These are phyloP conservation scores for Sebastiscus tertius DNA, from an alignment of 2,797 vertebrate species.

Conservation along the genomic window DNA sequence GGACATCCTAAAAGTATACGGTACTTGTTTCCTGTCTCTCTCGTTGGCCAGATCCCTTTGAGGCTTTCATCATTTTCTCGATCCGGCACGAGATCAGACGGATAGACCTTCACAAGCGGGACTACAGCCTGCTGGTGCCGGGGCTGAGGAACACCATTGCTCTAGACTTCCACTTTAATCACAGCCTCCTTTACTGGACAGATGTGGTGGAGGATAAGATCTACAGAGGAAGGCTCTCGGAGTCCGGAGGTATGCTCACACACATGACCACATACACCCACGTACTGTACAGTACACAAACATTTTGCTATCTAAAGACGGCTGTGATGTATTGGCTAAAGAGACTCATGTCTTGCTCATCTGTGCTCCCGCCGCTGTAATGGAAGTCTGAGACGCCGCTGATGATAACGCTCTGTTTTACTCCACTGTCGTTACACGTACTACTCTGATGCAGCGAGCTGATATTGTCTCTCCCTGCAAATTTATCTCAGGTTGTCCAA, in stretches of 20 bases:
- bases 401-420: constrained; percentile 34
- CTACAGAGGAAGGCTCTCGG: constrained; percentile 94
- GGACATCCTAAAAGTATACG: background rate
- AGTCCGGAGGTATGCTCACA: constrained; percentile 88
- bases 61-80: constrained; percentile 99
- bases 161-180: constrained; percentile 97
- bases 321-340: constrained; percentile 21
- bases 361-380: constrained; percentile 15
- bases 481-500: constrained; percentile 24
- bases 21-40: constrained; percentile 22
- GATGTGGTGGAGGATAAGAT: constrained; percentile 99
- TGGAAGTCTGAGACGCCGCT: constrained; percentile 3
- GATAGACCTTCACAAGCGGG: constrained; percentile 97
- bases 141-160: constrained; percentile 97
- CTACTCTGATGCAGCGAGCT: constrained; percentile 12
- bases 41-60: constrained; percentile 91
- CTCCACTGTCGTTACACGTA: constrained; percentile 11
- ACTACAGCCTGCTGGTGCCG: constrained; percentile 96
- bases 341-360: constrained; percentile 15
- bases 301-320: constrained; percentile 7
- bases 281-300: background rate
- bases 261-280: background rate
- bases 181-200: constrained; percentile 97
- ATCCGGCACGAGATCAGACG: constrained; percentile 98
- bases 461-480: constrained; percentile 32